Base-by-base conservation (phyloP, 2,797 vertebrate genomes). In the Hippocampus kuda region DNA sequence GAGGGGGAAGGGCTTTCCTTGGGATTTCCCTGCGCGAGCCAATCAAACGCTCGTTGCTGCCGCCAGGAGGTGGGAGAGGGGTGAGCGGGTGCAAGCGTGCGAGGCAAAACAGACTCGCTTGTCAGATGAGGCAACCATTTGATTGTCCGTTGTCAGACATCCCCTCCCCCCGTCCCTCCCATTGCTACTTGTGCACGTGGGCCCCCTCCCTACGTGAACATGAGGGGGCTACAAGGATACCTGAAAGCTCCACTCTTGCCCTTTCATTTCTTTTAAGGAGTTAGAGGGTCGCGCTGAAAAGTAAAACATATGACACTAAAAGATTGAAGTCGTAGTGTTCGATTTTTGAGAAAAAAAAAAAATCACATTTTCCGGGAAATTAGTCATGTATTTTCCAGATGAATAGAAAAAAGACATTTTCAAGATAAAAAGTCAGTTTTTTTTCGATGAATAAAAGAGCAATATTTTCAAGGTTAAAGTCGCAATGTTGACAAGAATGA, bases 21-120 rank as follows among this genome's bases (percentile, higher is more conserved):
- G 71, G 84, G 86, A 85, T 84, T 88, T 78, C 83, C 88, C 73
- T 46, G 49, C 57, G 75, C 69, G 70, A 78, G 77, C 89, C 89
- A 91, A 90, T 90, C 75, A 81, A 72, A 81, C 41, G 63, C 53
- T 65, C 73, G 69, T 27, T 78, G 74, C 53, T 71, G 57, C 69
- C 49, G 49, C 5, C n/a, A 38, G 54, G 68, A 48, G 63, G 73
- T 77, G 72, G 75, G 73, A 61, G 38, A 67, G 66, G 73, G 76
- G 76, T 73, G 77, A 78, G 24, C 8, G 78, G 68, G 75, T 74
- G 72, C 70, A 62, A 42, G 41, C 68, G 69, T 70, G 70, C 75
- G 68, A 22, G 77, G 69, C 74, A 70, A 27, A 27, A 80, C 65
- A 85, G 79, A 73, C 61, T 72, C 65, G 71, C 84, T 76, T 85